Evolutionary conservation across 2,888 invertebrate species (phyloP).

Genomic region (Papilio elwesi): DNA sequence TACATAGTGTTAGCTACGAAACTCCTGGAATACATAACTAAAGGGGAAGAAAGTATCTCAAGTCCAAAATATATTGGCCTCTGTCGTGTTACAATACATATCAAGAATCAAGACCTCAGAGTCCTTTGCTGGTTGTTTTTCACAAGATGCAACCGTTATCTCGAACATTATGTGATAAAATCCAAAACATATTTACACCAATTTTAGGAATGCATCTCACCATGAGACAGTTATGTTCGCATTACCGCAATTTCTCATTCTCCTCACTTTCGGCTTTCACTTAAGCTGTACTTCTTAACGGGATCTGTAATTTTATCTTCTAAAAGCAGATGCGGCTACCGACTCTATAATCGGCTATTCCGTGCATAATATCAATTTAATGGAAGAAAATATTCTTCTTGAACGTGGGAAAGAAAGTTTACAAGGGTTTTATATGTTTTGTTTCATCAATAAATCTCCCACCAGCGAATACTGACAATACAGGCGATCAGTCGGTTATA

Average conservation of each 20-base stretch:
- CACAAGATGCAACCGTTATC: neutral
- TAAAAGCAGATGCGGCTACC: slow-evolving; percentile 16
- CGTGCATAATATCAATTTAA: slow-evolving; percentile 15
- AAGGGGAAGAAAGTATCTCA: too few relatives aligned
- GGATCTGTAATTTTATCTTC: slow-evolving; percentile 20
- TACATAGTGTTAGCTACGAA: too few relatives aligned
- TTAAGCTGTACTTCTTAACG: slow-evolving; percentile 19
- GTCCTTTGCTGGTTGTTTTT: neutral
- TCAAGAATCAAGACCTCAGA: neutral
- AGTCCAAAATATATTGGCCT: too few relatives aligned
- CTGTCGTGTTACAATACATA: too few relatives aligned
- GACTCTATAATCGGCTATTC: slow-evolving; percentile 13
- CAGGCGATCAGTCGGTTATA: too few relatives aligned
- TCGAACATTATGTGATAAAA: neutral
- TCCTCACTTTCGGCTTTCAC: slow-evolving; percentile 22
- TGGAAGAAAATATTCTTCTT: slow-evolving; percentile 6
- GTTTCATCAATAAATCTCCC: too few relatives aligned
- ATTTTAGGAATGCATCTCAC: slow-evolving; percentile 22
- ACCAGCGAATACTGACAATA: too few relatives aligned
- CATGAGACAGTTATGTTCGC: slow-evolving; percentile 22
- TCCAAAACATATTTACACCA: neutral
- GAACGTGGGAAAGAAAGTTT: slow-evolving; percentile 7
- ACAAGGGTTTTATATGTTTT: neutral
- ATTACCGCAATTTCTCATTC: slow-evolving; percentile 23
- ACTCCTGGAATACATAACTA: too few relatives aligned